Conservation (phyloP, 2,797 vertebrate genomes). For the Sebastes cheni region DNA sequence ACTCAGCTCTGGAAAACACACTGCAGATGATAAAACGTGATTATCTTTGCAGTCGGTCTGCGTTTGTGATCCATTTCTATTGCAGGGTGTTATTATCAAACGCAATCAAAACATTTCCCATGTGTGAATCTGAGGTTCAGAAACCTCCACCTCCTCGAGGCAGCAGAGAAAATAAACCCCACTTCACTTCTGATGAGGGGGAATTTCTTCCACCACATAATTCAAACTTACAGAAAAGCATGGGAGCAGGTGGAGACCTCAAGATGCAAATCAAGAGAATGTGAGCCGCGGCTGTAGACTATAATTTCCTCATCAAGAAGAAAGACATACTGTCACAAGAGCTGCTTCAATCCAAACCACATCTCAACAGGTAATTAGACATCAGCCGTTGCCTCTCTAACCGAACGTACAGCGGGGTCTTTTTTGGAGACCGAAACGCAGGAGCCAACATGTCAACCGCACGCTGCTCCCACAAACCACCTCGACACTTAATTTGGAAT, state of each 20-base stretch:
- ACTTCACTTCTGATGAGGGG: conserved; percentile 52
- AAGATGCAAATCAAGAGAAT: conserved; percentile 68
- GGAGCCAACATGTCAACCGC: conserved; percentile 63
- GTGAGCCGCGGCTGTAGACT: conserved; percentile 40
- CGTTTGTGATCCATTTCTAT: conserved; percentile 30
- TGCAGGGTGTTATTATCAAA: conserved; percentile 44
- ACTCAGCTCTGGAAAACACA: conserved; percentile 13
- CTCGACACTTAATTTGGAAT: conserved; percentile 57
- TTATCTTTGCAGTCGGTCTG: conserved; percentile 28
- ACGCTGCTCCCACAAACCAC: conserved; percentile 53
- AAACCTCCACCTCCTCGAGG: conserved; percentile 47
- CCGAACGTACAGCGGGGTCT: conserved; percentile 47
- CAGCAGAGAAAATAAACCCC: conserved; percentile 62
- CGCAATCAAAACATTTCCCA: conserved; percentile 60
- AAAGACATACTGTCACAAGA: conserved; percentile 57
- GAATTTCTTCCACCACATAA: conserved; percentile 48
- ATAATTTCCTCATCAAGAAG: conserved; percentile 76
- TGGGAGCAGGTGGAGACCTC: conserved; percentile 69
- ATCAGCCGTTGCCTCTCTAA: conserved; percentile 37
- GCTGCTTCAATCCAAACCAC: conserved; percentile 70
- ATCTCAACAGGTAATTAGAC: conserved; percentile 75
- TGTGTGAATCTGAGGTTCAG: conserved; percentile 49
- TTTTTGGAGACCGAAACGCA: conserved; percentile 32
- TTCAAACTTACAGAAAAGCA: conserved; percentile 31
- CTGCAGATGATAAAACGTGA: conserved; percentile 28